Conservation (phyloP, 2,888 invertebrate species). For the Dendrolimus pini region DNA sequence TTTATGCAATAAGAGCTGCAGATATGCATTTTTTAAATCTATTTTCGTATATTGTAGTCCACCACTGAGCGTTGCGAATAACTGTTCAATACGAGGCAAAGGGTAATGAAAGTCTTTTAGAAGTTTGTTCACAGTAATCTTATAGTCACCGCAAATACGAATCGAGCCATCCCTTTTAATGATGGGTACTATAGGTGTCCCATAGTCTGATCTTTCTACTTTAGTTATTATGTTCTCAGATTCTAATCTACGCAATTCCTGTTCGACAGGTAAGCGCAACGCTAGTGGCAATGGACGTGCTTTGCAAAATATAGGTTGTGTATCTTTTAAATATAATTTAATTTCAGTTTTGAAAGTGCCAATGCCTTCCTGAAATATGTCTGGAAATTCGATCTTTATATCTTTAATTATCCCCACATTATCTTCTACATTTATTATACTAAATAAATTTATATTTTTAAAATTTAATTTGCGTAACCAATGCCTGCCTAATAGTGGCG, state of each 20-base stretch:
- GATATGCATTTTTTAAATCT: slow-evolving; percentile 8
- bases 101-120: slow-evolving; percentile 17
- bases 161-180: slow-evolving; percentile 15
- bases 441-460: slow-evolving; percentile 8
- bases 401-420: slow-evolving; percentile 1
- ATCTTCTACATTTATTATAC: slow-evolving; percentile 4
- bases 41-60: slow-evolving; percentile 11
- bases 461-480: slow-evolving; percentile 14
- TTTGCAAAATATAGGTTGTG: slow-evolving; percentile 10
- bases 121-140: slow-evolving; percentile 19
- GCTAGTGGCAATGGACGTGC: slow-evolving; percentile 12
- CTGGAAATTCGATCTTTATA: slow-evolving; percentile 8
- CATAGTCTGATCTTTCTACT: slow-evolving; percentile 18
- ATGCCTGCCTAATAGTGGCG: slow-evolving; percentile 11
- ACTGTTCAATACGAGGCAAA: slow-evolving; percentile 19
- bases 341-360: slow-evolving; percentile 11
- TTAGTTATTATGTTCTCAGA: slow-evolving; percentile 16
- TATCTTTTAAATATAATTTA: slow-evolving; percentile 10
- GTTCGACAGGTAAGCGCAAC: slow-evolving; percentile 10
- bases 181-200: slow-evolving; percentile 21
- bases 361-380: slow-evolving; percentile 11
- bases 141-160: slow-evolving; percentile 20
- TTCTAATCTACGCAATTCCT: slow-evolving; percentile 14
- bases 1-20: slow-evolving; percentile 4
- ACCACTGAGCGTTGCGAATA: slow-evolving; percentile 17